A percentile compares a stretch with the other conserved stretches of the same genome.
Evolutionary conservation across 2,888 invertebrate genomes (phyloP).

Genomic region (Melanchra persicariae): DNA sequence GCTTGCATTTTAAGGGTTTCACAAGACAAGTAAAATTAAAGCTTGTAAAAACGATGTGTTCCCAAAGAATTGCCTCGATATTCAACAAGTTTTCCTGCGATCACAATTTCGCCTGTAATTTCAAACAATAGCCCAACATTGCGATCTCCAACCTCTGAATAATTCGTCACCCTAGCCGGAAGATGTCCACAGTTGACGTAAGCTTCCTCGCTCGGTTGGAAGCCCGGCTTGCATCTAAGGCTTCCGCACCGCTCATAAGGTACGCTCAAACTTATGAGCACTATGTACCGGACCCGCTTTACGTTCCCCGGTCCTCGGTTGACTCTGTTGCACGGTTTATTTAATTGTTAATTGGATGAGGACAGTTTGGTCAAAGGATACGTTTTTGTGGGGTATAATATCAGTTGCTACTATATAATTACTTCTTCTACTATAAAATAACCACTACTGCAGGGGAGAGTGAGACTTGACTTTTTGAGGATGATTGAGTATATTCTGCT

Average conservation of each 20-base stretch:
- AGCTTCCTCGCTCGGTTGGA: conserved; percentile 21
- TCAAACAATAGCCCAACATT: background rate
- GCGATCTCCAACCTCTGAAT: conserved; percentile 48
- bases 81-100: background rate
- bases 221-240: conserved; percentile 26
- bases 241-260: conserved; percentile 43
- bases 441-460: too few species aligned
- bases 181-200: conserved; percentile 45
- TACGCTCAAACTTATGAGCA: too few species aligned
- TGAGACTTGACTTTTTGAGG: too few species aligned
- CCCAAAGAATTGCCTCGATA: background rate
- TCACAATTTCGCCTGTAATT: background rate
- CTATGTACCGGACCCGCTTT: conserved; percentile 1
- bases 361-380: background rate
- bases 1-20: conserved; percentile 36
- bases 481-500: too few species aligned
- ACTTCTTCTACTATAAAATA: too few species aligned
- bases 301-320: conserved; percentile 31
- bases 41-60: background rate
- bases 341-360: conserved; percentile 15
- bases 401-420: too few species aligned
- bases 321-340: conserved; percentile 20
- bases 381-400: background rate
- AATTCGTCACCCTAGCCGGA: conserved; percentile 43
- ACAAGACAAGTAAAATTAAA: background rate